Conservation (phyloP, 2,113 vertebrate genomes). For the Narcine bancroftii region DNA sequence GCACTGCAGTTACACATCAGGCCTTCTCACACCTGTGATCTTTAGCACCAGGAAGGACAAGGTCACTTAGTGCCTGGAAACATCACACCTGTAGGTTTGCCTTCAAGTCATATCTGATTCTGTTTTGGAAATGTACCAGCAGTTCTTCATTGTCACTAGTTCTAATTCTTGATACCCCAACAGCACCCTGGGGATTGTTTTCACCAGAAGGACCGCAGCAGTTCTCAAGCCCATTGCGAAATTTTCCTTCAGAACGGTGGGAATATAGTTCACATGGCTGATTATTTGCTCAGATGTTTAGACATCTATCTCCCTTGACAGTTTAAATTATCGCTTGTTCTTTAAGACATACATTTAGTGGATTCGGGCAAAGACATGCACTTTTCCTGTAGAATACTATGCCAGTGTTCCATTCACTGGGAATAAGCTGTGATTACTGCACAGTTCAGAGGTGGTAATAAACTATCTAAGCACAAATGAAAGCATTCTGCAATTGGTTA, state of each 20-base stretch:
- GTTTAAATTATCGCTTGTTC: neutral
- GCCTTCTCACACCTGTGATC: no score
- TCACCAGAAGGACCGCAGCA: no score
- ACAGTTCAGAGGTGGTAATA: neutral
- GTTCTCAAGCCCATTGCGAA: no score
- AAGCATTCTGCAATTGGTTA: neutral
- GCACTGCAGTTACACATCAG: no score
- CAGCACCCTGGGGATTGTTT: no score
- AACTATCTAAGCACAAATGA: neutral
- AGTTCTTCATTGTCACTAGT: no score
- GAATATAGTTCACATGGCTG: neutral
- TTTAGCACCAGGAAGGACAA: no score
- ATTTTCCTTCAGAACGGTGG: neutral
- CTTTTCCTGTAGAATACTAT: neutral
- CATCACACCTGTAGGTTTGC: no score
- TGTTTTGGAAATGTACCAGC: no score
- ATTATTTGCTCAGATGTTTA: neutral
- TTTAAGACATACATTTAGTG: neutral
- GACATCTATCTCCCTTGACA: neutral
- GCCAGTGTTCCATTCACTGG: neutral
- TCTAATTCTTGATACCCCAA: no score
- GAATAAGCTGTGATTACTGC: neutral
- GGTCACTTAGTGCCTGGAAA: no score
- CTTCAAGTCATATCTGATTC: no score
- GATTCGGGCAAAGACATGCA: neutral